phyloP scores from a whole-genome alignment of 2,888 invertebrate genomes.

The Nebria salina region DNA sequence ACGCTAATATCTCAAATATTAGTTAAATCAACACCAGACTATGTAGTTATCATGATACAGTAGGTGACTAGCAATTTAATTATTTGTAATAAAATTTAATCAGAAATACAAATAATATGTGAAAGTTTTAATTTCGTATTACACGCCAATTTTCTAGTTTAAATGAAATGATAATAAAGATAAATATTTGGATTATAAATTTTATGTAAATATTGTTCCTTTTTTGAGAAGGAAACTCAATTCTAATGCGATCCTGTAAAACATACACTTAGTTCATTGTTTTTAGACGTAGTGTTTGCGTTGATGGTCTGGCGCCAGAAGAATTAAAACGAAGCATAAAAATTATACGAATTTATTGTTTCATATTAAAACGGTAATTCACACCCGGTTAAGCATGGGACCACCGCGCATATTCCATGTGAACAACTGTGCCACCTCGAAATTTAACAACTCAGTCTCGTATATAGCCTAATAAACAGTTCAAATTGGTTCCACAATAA shows the following conservation, averaged over 20 bases:
- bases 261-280: slow-evolving; percentile 39
- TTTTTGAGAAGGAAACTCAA: background rate
- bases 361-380: slow-evolving; percentile 46
- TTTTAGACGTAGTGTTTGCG: slow-evolving; percentile 38
- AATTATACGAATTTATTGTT: slow-evolving; percentile 46
- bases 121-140: too few species aligned
- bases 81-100: too few species aligned
- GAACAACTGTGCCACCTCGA: background rate
- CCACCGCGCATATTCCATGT: slow-evolving; percentile 4
- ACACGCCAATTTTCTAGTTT: too few species aligned
- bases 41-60: too few species aligned
- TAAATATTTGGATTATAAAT: background rate
- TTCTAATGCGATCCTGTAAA: slow-evolving; percentile 26
- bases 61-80: too few species aligned
- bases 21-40: too few species aligned
- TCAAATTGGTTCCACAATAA: background rate
- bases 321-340: slow-evolving; percentile 46
- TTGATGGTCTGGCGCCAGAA: slow-evolving; percentile 40
- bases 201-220: background rate
- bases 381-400: slow-evolving; percentile 42
- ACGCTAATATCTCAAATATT: too few species aligned
- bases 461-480: background rate
- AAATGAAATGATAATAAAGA: background rate
- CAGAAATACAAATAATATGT: too few species aligned
- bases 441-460: background rate